Evolutionary conservation across 2,797 vertebrate species (phyloP), one percentile per base, ranked within the genome.

Genomic region (Poeciliopsis infans): DNA sequence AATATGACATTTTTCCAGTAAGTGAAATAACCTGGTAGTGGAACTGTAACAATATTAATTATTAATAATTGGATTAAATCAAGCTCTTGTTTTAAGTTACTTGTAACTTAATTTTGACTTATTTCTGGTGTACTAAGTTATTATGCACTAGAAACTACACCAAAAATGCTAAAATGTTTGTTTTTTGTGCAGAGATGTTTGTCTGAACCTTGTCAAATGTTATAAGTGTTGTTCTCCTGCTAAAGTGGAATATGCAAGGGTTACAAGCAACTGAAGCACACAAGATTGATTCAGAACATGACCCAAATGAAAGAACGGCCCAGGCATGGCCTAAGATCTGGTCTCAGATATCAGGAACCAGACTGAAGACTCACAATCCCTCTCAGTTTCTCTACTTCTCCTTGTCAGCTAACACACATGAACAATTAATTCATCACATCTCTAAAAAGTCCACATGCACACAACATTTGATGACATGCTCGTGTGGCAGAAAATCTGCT

Each of bases 351-450:
- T 43, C 23, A 43, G 39, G 41, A 69, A 69, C 36, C 66, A 43
- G 39, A 25, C 68, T 16, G 23, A 45, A 70, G 25, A 70, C 25
- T 45, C 12, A n/a, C 13, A 2, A 70, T 12, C 41, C 45, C 6
- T n/a, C 23, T 45, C 36, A 0, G 36, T 39, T 36, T 6, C 72
- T 39, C 49, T 43, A 4, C 49, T 31, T 72, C 2, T 41, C 5
- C 39, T 18, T 71, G 2, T 64, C 59, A 51, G 47, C 20, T 76
- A 43, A 70, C 23, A 75, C 31, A 74, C 75, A 83, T 33, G 69
- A 79, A 31, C 75, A 76, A 81, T 82, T 3, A 33, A 80, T 45
- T 75, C 0, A 81, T 79, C 81, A 75, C 41, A 77, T 77, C 75
- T 46, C 71, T 78, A 15, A 85, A 74, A 6, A 41, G 20, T 66